Base-by-base conservation (phyloP, 2,888 invertebrate species). In the Biston betularia region DNA sequence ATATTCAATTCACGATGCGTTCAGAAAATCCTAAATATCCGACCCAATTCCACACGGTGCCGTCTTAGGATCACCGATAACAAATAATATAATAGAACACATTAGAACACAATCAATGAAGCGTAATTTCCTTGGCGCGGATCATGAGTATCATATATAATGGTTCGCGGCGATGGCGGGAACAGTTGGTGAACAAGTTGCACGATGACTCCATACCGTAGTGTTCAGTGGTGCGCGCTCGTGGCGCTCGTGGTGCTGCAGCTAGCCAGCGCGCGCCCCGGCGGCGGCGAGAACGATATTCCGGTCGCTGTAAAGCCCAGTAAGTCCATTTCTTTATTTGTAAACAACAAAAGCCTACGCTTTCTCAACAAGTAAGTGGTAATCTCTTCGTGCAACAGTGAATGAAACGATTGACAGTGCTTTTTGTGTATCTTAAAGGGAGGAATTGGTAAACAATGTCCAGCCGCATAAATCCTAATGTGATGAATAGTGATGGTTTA, bases 141-240 rank as follows among this genome's bases (percentile, higher is more conserved):
- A 34, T 9, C 33, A 40, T 42, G 49, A 56, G 77, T 70, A 68
- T 74, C 63, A 76, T 81, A 84, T 83, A 84, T 79, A 80, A 75
- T 71, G 75, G 54, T 65, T 60, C 70, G 73, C 59, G 63, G 55
- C 54, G 38, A 58, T 6, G 54, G 52, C 52, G 44, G 62, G 49
- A 58, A 11, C 62, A 61, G 56, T 57, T n/a, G 40, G 58, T 38
- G 35, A 10, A 9, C 35, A 44, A 49, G 59, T 49, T 49, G 40
- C 40, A 59, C 42, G 77, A 80, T 72, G 85, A 82, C 80, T 75
- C 69, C 76, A 69, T 76, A 67, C 74, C 71, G 57, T 70, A 65
- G 72, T 73, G 74, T 75, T 60, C 78, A 80, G 77, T 78, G 78
- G 78, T 80, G 78, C 72, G 80, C 78, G 71, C 69, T 80, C 56